Conservation (phyloP, 2,888 invertebrate species). For the Branchinecta sandiegonensis region DNA sequence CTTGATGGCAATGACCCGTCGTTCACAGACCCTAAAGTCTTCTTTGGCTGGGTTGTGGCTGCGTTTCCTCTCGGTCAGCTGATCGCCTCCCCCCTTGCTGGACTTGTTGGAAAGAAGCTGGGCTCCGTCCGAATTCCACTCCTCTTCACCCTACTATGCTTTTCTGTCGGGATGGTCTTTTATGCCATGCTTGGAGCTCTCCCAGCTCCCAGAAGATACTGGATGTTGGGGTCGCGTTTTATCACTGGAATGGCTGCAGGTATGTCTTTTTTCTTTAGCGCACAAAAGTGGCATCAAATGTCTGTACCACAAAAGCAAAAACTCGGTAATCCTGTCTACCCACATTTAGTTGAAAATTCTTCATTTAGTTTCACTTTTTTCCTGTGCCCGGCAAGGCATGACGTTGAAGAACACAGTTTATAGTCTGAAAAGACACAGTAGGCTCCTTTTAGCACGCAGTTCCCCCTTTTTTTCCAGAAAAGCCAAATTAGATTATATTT, state of each 20-base stretch:
- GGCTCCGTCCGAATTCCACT: slow-evolving; percentile 56
- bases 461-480: no score
- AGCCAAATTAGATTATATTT: no score
- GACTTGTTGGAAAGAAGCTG: slow-evolving; percentile 66
- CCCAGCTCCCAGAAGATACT: slow-evolving; percentile 46
- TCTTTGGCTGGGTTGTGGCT: slow-evolving; percentile 67
- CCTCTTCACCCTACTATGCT: slow-evolving; percentile 51
- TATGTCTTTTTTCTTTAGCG: slow-evolving; percentile 32
- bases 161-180: slow-evolving; percentile 53
- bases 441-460: no score
- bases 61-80: slow-evolving; percentile 77
- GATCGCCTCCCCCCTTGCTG: slow-evolving; percentile 66
- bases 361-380: no score
- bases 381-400: no score
- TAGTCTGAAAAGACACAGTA: no score
- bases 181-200: slow-evolving; percentile 61
- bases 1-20: not conserved
- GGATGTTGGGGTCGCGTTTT: slow-evolving; percentile 61
- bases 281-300: no score
- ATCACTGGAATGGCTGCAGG: slow-evolving; percentile 70
- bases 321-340: no score
- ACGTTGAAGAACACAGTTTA: no score
- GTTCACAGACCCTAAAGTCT: slow-evolving; percentile 54
- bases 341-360: no score
- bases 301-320: no score